Conservation (phyloP, 2,797 vertebrate species). For the Limosa lapponica region DNA sequence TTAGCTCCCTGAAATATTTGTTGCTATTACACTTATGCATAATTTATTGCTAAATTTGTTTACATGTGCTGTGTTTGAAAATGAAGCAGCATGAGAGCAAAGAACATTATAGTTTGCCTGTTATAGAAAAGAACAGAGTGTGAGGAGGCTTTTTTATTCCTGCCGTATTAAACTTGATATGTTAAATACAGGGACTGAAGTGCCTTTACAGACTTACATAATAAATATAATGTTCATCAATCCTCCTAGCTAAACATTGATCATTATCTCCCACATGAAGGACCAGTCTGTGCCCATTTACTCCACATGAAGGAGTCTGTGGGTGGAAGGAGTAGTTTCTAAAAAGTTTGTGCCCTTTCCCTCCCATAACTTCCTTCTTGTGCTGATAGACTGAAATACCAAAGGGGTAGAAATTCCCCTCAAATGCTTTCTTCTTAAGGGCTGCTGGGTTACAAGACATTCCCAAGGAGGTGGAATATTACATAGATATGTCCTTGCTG, state of each 20-base stretch:
- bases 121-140: slow-evolving; percentile 36
- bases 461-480: not conserved
- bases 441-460: not conserved
- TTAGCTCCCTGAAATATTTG: slow-evolving; percentile 60
- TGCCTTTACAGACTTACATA: not conserved
- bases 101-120: slow-evolving; percentile 39
- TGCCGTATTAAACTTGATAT: slow-evolving; percentile 12
- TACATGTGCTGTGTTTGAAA: slow-evolving; percentile 52
- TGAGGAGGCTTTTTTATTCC: slow-evolving; percentile 1
- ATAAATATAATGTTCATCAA: not conserved
- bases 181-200: slow-evolving; percentile 14
- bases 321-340: not conserved
- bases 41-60: slow-evolving; percentile 69
- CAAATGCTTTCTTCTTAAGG: not conserved
- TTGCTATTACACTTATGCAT: slow-evolving; percentile 48
- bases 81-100: slow-evolving; percentile 51
- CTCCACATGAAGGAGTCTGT: not conserved
- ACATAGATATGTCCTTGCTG: not conserved
- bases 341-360: not conserved
- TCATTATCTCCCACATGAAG: slow-evolving; percentile 27
- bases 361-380: not conserved
- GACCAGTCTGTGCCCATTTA: not conserved
- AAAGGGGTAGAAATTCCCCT: not conserved
- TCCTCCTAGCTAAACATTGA: slow-evolving; percentile 18
- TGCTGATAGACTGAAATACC: not conserved